These are phyloP conservation scores for Sminthurinus aureus DNA, from an alignment of 2,888 invertebrate species.

Conservation along the genomic window DNA sequence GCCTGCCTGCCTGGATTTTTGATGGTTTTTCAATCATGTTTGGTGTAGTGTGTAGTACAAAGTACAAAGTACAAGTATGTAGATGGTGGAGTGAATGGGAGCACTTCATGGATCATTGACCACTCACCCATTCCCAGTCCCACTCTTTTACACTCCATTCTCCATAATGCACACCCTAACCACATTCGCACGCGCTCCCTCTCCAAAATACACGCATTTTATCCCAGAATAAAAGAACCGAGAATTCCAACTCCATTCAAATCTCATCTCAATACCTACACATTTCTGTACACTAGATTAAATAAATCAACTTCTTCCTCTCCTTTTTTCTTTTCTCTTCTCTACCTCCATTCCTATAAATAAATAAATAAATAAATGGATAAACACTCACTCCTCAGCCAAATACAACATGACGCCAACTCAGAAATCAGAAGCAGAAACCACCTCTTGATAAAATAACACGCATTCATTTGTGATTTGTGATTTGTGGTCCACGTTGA, in stretches of 20 bases:
- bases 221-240: neutral
- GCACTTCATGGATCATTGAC: constrained; percentile 40
- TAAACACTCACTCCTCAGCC: no score
- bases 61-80: neutral
- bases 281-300: no score
- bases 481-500: no score
- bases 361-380: no score
- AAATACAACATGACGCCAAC: no score
- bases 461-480: no score
- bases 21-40: constrained; percentile 6
- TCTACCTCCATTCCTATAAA: no score
- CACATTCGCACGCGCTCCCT: neutral
- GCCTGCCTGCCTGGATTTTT: neutral
- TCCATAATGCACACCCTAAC: neutral
- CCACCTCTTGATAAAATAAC: no score
- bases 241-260: neutral
- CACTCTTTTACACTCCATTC: neutral
- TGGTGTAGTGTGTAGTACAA: no score
- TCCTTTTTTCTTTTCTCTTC: no score
- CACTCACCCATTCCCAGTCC: constrained; percentile 37
- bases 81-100: neutral
- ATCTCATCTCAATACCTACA: neutral
- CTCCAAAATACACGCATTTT: neutral
- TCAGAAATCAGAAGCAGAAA: no score
- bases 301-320: no score